A percentile compares a stretch with the other conserved stretches of the same genome.
These are phyloP conservation scores for Oreochromis grahami DNA, from an alignment of 2,797 vertebrate genomes.

Conservation along the genomic window DNA sequence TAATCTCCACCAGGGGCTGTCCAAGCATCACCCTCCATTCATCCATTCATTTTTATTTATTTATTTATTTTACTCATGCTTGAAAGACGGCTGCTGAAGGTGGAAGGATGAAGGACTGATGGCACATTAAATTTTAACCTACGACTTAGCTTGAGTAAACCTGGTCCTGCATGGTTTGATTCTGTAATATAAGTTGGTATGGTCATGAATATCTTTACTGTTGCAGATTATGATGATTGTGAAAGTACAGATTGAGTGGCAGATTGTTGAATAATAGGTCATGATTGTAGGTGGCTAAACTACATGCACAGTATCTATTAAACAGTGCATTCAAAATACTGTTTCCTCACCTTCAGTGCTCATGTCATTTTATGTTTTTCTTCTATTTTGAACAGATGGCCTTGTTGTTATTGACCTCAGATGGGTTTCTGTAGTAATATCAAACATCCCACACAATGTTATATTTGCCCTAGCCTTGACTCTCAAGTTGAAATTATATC, in stretches of 20 bases:
- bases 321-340: background rate
- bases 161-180: background rate
- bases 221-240: background rate
- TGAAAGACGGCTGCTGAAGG: background rate
- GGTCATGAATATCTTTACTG: background rate
- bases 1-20: slow-evolving; percentile 73
- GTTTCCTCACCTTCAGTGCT: background rate
- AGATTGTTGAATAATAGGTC: background rate
- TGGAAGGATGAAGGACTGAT: background rate
- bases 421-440: slow-evolving; percentile 66
- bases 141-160: background rate
- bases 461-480: slow-evolving; percentile 52
- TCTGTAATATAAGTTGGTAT: background rate
- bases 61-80: background rate
- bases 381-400: slow-evolving; percentile 61
- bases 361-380: slow-evolving; percentile 8
- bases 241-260: background rate
- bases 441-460: slow-evolving; percentile 66
- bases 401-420: slow-evolving; percentile 67
- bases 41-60: slow-evolving; percentile 36
- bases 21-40: slow-evolving; percentile 60
- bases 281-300: background rate
- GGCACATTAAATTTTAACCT: background rate
- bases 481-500: slow-evolving; percentile 44
- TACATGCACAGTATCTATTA: background rate